A percentile compares a stretch with the other conserved stretches of the same genome.
Conservation (phyloP, 2,797 vertebrate genomes). For the Poecilia gillii region DNA sequence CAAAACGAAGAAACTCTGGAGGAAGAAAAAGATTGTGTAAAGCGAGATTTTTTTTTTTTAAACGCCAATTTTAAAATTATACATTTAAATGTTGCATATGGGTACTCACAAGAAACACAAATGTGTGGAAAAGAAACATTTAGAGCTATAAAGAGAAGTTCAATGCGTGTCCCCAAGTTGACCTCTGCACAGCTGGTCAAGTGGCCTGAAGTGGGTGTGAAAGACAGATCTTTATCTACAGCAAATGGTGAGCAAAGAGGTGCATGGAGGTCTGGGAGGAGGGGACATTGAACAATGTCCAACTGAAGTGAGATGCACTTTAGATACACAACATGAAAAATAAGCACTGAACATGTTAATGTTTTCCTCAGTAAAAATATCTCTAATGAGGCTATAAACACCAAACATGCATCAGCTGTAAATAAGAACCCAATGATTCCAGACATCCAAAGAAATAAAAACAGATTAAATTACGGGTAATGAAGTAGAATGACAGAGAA, state of each 20-base stretch:
- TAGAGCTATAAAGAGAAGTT: slow-evolving; percentile 5
- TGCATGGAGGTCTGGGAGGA: neutral
- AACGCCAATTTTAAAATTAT: neutral
- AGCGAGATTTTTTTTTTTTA: neutral
- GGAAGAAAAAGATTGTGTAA: slow-evolving; percentile 5
- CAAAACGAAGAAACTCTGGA: neutral
- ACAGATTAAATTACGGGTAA: neutral
- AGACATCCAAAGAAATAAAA: neutral
- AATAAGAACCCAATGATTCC: neutral
- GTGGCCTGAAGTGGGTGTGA: neutral
- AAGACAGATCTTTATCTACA: slow-evolving; percentile 2
- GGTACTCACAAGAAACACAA: neutral
- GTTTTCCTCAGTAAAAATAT: neutral
- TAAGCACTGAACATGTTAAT: neutral
- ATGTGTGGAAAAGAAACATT: neutral
- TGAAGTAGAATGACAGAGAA: neutral
- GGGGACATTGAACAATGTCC: neutral
- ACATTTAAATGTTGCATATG: neutral
- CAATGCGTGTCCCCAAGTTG: neutral
- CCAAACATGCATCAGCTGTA: neutral
- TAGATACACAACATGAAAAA: neutral
- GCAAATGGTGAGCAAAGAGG: neutral
- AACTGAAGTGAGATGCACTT: slow-evolving; percentile 1
- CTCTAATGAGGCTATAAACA: slow-evolving; percentile 3
- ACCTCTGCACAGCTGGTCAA: slow-evolving; percentile 16